A percentile compares a stretch with the other conserved stretches of the same genome.
Evolutionary conservation across 2,797 vertebrate genomes (phyloP).

Genomic region (Monodelphis domestica): DNA sequence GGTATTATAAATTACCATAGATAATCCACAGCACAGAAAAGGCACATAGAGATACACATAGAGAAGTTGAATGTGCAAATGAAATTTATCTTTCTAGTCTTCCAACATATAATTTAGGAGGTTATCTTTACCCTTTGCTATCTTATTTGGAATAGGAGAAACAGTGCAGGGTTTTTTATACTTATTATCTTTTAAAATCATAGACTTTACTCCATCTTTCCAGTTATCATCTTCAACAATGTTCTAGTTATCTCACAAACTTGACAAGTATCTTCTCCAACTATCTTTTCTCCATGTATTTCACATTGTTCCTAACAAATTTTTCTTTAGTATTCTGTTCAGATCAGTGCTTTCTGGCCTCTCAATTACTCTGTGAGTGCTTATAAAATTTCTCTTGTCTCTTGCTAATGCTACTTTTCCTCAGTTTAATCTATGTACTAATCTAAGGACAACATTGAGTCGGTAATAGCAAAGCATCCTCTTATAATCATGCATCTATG

Average conservation of each 20-base stretch:
- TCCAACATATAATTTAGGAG: background rate
- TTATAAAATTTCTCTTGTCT: background rate
- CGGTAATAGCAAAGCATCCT: background rate
- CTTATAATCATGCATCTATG: background rate
- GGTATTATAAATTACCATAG: background rate
- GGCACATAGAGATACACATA: no score
- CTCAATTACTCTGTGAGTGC: background rate
- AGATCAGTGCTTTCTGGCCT: background rate
- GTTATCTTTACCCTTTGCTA: slow-evolving; percentile 13
- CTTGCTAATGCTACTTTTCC: background rate
- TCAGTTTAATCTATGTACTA: background rate
- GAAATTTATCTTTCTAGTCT: background rate
- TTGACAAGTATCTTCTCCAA: background rate
- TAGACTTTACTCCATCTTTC: background rate
- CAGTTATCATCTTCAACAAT: background rate
- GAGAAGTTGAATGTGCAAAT: background rate
- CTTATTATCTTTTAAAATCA: background rate
- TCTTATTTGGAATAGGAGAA: background rate
- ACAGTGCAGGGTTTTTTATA: background rate
- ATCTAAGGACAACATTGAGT: background rate
- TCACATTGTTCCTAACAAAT: background rate
- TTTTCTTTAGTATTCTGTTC: background rate
- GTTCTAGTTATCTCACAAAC: background rate
- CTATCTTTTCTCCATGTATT: background rate
- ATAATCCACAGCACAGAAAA: no score